Percentiles rank a stretch among this genome's conserved stretches.
phyloP scores from a whole-genome alignment of 1,140 invertebrate species.

The Drosophila willistoni region DNA sequence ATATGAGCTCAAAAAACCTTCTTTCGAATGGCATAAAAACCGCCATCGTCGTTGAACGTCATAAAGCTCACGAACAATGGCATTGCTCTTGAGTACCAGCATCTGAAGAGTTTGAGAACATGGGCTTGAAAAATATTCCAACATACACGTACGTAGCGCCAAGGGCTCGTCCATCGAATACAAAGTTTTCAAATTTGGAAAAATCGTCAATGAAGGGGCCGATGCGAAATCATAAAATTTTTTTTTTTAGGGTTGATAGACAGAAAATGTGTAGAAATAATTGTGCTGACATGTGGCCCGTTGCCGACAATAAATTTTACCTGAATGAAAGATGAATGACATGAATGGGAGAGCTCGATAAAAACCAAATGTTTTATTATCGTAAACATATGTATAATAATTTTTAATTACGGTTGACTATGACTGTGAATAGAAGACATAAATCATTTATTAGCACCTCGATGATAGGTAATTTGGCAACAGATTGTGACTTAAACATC shows the following conservation, averaged over 20 bases:
- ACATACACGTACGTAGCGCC: conserved; percentile 4
- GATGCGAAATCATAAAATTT: background rate
- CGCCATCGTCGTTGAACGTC: background rate
- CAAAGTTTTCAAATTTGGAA: conserved; percentile 3
- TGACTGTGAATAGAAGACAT: too few relatives aligned
- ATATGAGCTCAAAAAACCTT: background rate
- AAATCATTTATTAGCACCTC: too few relatives aligned
- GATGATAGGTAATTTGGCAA: too few relatives aligned
- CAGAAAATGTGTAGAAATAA: background rate
- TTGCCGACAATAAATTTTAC: conserved; percentile 7
- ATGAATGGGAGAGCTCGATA: conserved; percentile 1
- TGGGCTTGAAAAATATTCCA: background rate
- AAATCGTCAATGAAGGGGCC: conserved; percentile 1
- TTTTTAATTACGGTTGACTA: too few relatives aligned
- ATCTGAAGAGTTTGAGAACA: conserved; percentile 5
- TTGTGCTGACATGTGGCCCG: conserved; percentile 8
- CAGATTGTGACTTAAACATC: too few relatives aligned
- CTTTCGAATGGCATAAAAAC: background rate
- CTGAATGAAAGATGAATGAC: conserved; percentile 3
- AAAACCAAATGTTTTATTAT: background rate
- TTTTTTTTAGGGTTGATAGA: background rate
- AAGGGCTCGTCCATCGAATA: conserved; percentile 2
- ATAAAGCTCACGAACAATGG: conserved; percentile 1
- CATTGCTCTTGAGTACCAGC: background rate
- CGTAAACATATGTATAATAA: too few relatives aligned